Evolutionary conservation across 2,888 invertebrate species (phyloP).

Genomic region (Phymatocera aterrima): DNA sequence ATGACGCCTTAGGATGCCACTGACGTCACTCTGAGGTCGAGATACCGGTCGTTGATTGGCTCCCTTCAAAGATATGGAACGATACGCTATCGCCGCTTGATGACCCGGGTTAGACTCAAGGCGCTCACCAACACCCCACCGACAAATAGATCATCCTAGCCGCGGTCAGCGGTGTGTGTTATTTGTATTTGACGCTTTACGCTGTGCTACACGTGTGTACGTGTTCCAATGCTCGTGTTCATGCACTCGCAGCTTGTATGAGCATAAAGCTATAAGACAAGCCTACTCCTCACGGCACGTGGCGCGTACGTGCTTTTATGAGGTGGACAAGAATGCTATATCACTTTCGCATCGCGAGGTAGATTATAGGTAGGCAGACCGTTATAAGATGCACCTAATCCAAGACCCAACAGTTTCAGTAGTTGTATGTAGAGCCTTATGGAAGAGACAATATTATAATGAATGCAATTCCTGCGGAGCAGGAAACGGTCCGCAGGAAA

Average conservation of each 20-base stretch:
- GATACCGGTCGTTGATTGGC: slow-evolving; percentile 59
- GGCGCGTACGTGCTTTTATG: slow-evolving; percentile 18
- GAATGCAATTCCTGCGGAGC: no score
- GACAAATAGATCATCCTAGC: slow-evolving; percentile 36
- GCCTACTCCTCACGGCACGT: slow-evolving; percentile 19
- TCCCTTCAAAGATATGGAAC: slow-evolving; percentile 57
- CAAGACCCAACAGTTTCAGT: no score
- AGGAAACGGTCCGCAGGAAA: no score
- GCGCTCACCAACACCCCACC: slow-evolving; percentile 3
- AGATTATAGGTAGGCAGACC: neutral
- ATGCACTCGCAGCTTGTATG: no score
- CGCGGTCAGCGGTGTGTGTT: neutral
- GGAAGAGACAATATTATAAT: no score
- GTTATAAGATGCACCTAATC: no score
- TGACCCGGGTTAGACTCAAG: slow-evolving; percentile 53
- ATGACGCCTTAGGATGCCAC: slow-evolving; percentile 38
- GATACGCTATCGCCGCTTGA: slow-evolving; percentile 60
- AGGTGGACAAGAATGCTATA: neutral
- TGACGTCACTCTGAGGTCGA: slow-evolving; percentile 60
- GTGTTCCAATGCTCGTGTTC: no score
- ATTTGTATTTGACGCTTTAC: neutral
- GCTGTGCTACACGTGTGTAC: neutral
- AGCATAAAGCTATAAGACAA: neutral
- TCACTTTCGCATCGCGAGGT: slow-evolving; percentile 16
- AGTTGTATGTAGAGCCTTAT: no score